These are phyloP conservation scores for Suillia variegata DNA, from an alignment of 2,888 invertebrate species.

Conservation along the genomic window DNA sequence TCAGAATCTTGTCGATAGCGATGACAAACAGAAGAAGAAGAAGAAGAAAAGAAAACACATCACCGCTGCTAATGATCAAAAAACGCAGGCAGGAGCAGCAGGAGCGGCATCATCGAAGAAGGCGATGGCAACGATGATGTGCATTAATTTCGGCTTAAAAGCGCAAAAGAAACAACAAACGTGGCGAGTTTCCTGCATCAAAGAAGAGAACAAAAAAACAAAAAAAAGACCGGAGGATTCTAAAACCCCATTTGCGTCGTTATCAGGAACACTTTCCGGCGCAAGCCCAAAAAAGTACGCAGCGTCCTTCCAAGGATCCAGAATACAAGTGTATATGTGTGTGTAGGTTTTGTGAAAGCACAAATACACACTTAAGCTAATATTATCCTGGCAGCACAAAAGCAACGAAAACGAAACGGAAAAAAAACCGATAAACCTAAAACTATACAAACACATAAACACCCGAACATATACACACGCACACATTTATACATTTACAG, in stretches of 20 bases:
- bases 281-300: neutral
- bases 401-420: neutral
- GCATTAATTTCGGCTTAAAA: conserved; percentile 26
- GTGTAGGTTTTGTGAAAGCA: neutral
- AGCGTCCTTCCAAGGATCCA: neutral
- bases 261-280: neutral
- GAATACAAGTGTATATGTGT: neutral
- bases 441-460: conserved; percentile 4
- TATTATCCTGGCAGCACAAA: conserved; percentile 2
- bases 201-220: neutral
- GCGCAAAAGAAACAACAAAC: neutral
- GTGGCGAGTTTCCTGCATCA: neutral
- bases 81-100: too few relatives aligned
- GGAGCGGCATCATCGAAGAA: conserved; percentile 13
- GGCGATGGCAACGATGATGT: conserved; percentile 21
- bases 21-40: neutral
- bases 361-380: conserved; percentile 10
- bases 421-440: neutral
- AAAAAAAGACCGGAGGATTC: too few relatives aligned
- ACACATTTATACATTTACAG: neutral
- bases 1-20: neutral
- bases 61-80: neutral
- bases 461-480: neutral
- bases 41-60: neutral
- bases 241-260: neutral